Percentiles rank a stretch among this genome's conserved stretches.
Evolutionary conservation across 2,113 vertebrate species (phyloP).

Genomic region (Azemiops feae): DNA sequence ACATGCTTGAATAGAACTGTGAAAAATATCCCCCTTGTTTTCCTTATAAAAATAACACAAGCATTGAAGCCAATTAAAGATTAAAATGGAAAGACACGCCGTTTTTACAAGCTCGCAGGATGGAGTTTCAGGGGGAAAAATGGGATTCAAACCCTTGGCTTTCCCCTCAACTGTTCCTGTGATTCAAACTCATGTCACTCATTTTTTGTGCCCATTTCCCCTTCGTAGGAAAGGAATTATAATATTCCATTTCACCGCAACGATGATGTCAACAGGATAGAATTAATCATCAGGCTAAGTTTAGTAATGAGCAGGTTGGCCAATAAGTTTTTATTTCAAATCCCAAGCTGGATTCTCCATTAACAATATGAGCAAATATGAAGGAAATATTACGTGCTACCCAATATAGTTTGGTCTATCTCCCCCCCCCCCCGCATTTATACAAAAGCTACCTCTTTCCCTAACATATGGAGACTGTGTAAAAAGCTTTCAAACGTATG

Average conservation of each 20-base stretch:
- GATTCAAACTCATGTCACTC: background rate
- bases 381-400: background rate
- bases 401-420: background rate
- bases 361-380: background rate
- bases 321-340: background rate
- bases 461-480: background rate
- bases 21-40: slow-evolving; percentile 18
- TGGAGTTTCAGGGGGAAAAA: background rate
- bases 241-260: background rate
- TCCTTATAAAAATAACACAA: slow-evolving; percentile 11
- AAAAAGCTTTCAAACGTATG: background rate
- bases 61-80: slow-evolving; percentile 14
- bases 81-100: slow-evolving; percentile 10
- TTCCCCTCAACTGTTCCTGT: background rate
- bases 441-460: background rate
- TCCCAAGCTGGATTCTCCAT: background rate
- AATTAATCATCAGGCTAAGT: background rate
- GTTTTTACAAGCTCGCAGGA: background rate
- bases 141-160: background rate
- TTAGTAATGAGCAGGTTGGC: background rate
- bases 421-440: background rate
- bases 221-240: background rate
- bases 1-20: slow-evolving; percentile 17
- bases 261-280: background rate
- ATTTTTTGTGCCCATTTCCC: background rate